Base-by-base conservation (phyloP, 2,113 vertebrate genomes). In the Grus americana region DNA sequence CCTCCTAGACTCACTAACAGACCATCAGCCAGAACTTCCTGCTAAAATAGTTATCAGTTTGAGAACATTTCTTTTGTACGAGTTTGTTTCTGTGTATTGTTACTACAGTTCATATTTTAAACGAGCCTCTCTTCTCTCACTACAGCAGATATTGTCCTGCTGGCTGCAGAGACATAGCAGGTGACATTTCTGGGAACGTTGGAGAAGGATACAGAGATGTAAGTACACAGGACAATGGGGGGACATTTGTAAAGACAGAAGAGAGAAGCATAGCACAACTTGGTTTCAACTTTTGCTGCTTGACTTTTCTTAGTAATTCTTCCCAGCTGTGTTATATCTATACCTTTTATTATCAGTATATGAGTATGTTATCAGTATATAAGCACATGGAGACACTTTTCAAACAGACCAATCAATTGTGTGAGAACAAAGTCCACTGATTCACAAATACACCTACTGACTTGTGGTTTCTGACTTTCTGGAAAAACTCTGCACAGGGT, bases 91-190 rank as follows among this genome's bases (percentile, higher is more conserved):
- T 95, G 58, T 55, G 38, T 40, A 23, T 52, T 8, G 6, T 58
- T 42, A 26, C 27, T 63, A 15, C 30, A 46, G n/a, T 62, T 68
- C 52, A 3, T 47, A 16, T 67, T 67, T 86, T 91, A 93, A 92
- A 66, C 66, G 84, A 78, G 65, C 67, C 66, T 46, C 61, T 88
- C 44, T 61, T 92, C 68, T 91, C 79, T 95, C 88, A 88, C 86
- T 94, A 11, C 75, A 99, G 99, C 97, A 99, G 98, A 94, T 99
- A 98, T 93, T 99, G 99, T 97, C 99, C 99, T 50, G 98, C 99
- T 97, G 99, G 99, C 92, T 99, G 99, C 97, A 98, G 96, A 97
- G 98, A 98, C 34, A 52, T 98, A 94, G 96, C 96, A 73, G 99
- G 99, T 54, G 98, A 99, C 63, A 96, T 99, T 91, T 98, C 98